phyloP scores from a whole-genome alignment of 2,797 vertebrate species.

The Fratercula arctica region DNA sequence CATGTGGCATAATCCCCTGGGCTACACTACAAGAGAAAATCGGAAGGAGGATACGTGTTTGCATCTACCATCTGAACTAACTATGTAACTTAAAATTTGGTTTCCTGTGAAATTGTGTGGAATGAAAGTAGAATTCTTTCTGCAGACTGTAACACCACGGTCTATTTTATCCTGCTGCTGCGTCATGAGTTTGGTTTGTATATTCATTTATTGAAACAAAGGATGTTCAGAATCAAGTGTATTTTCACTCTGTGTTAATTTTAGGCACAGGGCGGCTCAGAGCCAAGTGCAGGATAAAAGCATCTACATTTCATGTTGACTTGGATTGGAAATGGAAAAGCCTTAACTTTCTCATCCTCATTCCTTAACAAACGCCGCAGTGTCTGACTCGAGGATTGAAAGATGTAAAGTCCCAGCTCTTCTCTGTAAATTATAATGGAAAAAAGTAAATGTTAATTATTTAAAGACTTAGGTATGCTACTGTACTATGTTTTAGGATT shows the following conservation, averaged over 20 bases:
- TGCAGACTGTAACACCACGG: background rate
- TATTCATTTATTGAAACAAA: background rate
- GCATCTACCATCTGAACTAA: background rate
- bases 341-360: background rate
- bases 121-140: background rate
- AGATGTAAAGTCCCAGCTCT: background rate
- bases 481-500: background rate
- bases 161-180: background rate
- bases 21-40: background rate
- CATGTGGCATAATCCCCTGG: background rate
- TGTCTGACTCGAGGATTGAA: background rate
- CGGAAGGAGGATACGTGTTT: background rate
- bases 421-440: background rate
- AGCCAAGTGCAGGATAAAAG: background rate
- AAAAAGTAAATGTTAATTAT: background rate
- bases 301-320: background rate
- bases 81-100: background rate
- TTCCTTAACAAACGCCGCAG: background rate
- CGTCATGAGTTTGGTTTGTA: background rate
- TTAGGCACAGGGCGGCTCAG: background rate
- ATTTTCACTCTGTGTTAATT: background rate
- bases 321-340: background rate
- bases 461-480: background rate
- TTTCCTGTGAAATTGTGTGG: background rate
- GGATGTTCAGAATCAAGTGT: background rate